Evolutionary conservation across 2,113 vertebrate species (phyloP), one percentile per base, ranked within the genome.

Genomic region (Uropsilus gracilis): DNA sequence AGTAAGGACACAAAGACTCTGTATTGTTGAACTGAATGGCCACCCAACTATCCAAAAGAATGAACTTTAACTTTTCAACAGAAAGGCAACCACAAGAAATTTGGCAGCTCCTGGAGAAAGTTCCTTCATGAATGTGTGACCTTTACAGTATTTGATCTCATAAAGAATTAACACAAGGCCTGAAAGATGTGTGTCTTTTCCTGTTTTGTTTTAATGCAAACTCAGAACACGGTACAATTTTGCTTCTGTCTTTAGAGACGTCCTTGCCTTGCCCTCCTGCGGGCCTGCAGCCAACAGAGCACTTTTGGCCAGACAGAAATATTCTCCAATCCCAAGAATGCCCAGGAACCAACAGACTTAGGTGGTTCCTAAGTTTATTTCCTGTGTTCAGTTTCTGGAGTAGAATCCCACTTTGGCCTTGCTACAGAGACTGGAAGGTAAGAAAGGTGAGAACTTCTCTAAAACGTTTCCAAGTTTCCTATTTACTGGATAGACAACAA

Each of bases 391-490:
- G 26, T 88, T 71, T 86, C 89, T 94, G 84, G 91, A 91, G 63
- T 66, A 22, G 68, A 93, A 92, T 95, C 90, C 80, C 76, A 91
- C 66, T 63, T 78, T 97, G 96, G 93, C 93, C 69, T 76, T 76
- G 48, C 81, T 90, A 96, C 76, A 97, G 86, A 90, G 90, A 72
- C 80, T 94, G 85, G 91, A 95, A 97, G 96, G 93, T 94, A 96
- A 78, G 64, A 94, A 96, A 96, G 93, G 95, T 96, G 87, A 96
- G 91, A 96, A 93, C 77, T 63, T 94, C 94, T 96, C 95, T 91
- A 93, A 96, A 93, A 95, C 84, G 57, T 63, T 91, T 97, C 97
- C 96, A 97, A 89, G 95, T 95, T 93, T 96, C 95, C 94, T 97
- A 84, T 95, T 97, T 94, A 93, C 92, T 93, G 87, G 83, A 64